Conservation (phyloP, 2,888 invertebrate genomes). For the Epistrophe grossulariae region DNA sequence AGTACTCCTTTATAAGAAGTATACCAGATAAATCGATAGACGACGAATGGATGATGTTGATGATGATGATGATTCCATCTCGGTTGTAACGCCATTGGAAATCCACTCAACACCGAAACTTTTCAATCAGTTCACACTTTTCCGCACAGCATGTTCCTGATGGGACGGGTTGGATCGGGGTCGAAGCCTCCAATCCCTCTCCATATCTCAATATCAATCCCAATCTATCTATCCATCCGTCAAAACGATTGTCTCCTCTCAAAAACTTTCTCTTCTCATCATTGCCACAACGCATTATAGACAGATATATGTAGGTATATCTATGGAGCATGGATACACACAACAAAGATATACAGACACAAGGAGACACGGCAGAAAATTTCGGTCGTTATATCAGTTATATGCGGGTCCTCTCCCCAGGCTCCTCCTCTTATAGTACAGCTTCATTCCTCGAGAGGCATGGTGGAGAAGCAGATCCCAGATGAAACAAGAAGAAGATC, state of each 20-base stretch:
- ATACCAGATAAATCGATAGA: constrained; percentile 65
- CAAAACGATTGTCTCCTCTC: constrained; percentile 75
- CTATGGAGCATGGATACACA: neutral
- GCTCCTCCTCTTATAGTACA: neutral
- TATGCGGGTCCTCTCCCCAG: constrained; percentile 51
- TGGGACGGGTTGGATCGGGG: neutral
- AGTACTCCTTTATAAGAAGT: neutral
- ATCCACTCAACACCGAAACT: constrained; percentile 74
- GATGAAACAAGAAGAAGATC: constrained; percentile 66
- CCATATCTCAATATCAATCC: constrained; percentile 8
- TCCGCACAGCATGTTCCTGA: constrained; percentile 43
- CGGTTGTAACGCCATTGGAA: constrained; percentile 68
- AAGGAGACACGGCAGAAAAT: constrained; percentile 55
- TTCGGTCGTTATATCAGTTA: constrained; percentile 73
- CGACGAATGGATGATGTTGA: constrained; percentile 38
- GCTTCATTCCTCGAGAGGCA: neutral
- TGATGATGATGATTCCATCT: constrained; percentile 57
- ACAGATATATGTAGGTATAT: neutral
- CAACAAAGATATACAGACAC: neutral
- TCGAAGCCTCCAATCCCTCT: neutral
- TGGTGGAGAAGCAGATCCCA: neutral
- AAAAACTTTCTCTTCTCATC: constrained; percentile 70
- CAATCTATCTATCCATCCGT: constrained; percentile 73
- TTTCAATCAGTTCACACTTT: constrained; percentile 74
- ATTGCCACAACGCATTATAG: constrained; percentile 43